Base-by-base conservation (phyloP, 1,140 invertebrate species). In the Drosophila parvula region DNA sequence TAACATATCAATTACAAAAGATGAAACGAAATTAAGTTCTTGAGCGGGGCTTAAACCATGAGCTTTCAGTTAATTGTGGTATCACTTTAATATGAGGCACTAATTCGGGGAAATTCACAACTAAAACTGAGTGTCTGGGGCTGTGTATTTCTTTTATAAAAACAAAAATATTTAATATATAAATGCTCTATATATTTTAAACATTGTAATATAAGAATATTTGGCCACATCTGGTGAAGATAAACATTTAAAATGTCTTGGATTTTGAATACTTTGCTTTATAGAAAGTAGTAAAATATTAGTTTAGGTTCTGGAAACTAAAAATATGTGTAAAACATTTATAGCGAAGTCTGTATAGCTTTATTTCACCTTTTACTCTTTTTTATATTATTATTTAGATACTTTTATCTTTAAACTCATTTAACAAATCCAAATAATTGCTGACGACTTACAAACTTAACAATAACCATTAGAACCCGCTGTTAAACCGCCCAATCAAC, bases 1-100 rank as follows among this genome's bases (percentile, higher is more conserved):
- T 70, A 81, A 70, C 81, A 81, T 62, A 84, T 86, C 79, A 81
- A 79, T 88, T 81, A 70, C 61, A 44, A 44, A 48, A 67, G 43
- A 62, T 69, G 27, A 53, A 77, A 38, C 34, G 34, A 47, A 80
- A 69, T 62, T 55, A 50, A 45, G 30, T 74, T 74, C 45, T 79
- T 55, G 11, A 45, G 41, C 34, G 44, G 45, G 36, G 5, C 36
- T 43, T 60, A 41, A 8, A 28, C 10, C 45, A 45, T 30, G 34
- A 65, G 27, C 45, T 51, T 67, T 28, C n/a, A 14, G n/a, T 53
- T 67, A 74, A 50, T 74, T 56, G 57, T 43, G 27, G 36, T 50
- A 28, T 18, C 38, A 36, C 34, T 22, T 69, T 69, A 47, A 71
- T 70, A 41, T 28, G 41, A 41, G 30, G 44, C 14, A 70, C 22